A percentile compares a stretch with the other conserved stretches of the same genome.
Evolutionary conservation across 2,113 vertebrate genomes (phyloP).

Genomic region (Otus sunia): DNA sequence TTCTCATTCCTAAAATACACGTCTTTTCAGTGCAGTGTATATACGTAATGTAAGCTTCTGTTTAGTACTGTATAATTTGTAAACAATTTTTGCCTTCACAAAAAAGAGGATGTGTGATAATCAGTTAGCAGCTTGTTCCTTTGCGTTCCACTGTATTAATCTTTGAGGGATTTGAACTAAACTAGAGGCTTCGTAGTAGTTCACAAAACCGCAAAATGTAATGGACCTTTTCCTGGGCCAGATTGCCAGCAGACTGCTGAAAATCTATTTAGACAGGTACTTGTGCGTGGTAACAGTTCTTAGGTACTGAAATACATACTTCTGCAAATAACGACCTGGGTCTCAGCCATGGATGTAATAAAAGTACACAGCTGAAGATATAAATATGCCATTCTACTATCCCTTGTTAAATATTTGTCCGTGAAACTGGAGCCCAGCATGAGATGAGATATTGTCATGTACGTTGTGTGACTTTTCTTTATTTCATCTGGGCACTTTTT

Average conservation of each 20-base stretch:
- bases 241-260: neutral
- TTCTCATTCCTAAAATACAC: neutral
- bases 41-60: neutral
- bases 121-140: neutral
- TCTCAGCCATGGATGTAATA: neutral
- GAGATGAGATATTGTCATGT: neutral
- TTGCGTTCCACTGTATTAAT: neutral
- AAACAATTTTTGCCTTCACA: neutral
- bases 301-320: accelerated
- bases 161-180: neutral
- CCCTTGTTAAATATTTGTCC: neutral
- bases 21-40: neutral
- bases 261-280: neutral
- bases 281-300: neutral
- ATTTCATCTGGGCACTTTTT: neutral
- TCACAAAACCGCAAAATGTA: neutral
- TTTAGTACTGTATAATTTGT: neutral
- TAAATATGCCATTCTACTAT: neutral
- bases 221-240: neutral
- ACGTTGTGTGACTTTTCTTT: neutral
- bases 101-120: neutral
- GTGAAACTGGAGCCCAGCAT: neutral
- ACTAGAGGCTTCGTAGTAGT: neutral
- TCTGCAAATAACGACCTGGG: neutral
- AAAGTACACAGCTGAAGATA: neutral